These are phyloP conservation scores for Cygnus buccinator DNA, from an alignment of 2,113 vertebrate species.

Conservation along the genomic window DNA sequence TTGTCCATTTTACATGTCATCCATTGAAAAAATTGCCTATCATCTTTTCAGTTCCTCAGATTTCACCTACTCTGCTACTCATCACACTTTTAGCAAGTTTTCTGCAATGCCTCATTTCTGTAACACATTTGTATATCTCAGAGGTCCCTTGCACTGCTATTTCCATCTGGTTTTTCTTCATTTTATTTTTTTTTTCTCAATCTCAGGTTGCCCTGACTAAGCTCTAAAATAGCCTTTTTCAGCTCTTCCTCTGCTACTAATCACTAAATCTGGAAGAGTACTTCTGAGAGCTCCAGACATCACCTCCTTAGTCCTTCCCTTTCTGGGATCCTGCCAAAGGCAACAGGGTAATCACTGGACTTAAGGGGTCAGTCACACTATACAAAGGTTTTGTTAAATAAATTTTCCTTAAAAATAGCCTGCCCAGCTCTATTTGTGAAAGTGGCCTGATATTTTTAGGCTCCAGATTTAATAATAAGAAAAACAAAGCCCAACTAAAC, in stretches of 20 bases:
- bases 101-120: neutral
- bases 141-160: neutral
- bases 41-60: neutral
- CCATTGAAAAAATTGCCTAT: neutral
- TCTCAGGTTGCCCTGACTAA: neutral
- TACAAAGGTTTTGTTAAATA: conserved; percentile 20
- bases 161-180: neutral
- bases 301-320: neutral
- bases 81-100: neutral
- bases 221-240: neutral
- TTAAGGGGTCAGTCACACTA: neutral
- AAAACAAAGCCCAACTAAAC: conserved; percentile 35
- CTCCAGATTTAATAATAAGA: conserved; percentile 37
- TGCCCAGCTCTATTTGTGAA: conserved; percentile 22
- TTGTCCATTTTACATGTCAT: neutral
- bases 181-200: neutral
- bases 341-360: neutral
- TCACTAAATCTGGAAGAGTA: neutral
- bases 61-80: neutral
- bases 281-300: neutral
- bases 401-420: conserved; percentile 42
- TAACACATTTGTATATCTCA: neutral
- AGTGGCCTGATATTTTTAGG: conserved; percentile 44
- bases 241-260: neutral
- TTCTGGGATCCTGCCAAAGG: neutral